These are phyloP conservation scores for Philereme vetulata DNA, from an alignment of 2,888 invertebrate species.

Conservation along the genomic window DNA sequence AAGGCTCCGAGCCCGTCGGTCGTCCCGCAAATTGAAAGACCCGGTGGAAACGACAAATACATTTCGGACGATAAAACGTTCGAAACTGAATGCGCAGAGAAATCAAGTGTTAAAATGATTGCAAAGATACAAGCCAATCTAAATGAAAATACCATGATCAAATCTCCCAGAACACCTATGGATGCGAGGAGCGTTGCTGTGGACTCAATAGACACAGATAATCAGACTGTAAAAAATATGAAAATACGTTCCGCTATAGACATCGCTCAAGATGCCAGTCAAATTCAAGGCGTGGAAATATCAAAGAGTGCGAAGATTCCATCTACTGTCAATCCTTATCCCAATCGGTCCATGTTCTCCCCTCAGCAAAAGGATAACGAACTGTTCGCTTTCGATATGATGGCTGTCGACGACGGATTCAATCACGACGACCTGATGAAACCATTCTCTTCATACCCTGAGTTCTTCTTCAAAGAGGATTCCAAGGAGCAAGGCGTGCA, in stretches of 20 bases:
- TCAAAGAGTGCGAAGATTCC: conserved; percentile 79
- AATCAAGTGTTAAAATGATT: conserved; percentile 75
- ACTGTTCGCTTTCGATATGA: conserved; percentile 86
- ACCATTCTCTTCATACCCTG: conserved; percentile 86
- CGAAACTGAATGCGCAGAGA: conserved; percentile 71
- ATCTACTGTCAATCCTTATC: conserved; percentile 67
- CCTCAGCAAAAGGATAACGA: conserved; percentile 87
- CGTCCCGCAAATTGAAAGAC: conserved; percentile 70
- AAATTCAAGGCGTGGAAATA: conserved; percentile 75
- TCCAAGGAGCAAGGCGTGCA: conserved; percentile 91
- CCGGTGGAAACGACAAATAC: conserved; percentile 73
- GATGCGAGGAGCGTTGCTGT: conserved; percentile 72
- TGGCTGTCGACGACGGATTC: conserved; percentile 86
- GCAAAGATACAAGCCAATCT: conserved; percentile 78
- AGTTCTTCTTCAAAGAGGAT: conserved; percentile 89
- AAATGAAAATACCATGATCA: conserved; percentile 79
- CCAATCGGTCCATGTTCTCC: conserved; percentile 88
- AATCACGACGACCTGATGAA: conserved; percentile 86
- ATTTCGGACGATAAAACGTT: conserved; percentile 76
- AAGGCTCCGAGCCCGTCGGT: conserved; percentile 69
- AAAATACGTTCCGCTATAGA: conserved; percentile 66
- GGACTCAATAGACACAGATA: conserved; percentile 67
- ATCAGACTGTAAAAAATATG: conserved; percentile 54
- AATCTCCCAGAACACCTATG: conserved; percentile 79
- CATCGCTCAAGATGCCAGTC: conserved; percentile 70